Percentiles rank a stretch among this genome's conserved stretches.
Conservation (phyloP, 2,113 vertebrate species). For the Gymnobelideus leadbeateri region DNA sequence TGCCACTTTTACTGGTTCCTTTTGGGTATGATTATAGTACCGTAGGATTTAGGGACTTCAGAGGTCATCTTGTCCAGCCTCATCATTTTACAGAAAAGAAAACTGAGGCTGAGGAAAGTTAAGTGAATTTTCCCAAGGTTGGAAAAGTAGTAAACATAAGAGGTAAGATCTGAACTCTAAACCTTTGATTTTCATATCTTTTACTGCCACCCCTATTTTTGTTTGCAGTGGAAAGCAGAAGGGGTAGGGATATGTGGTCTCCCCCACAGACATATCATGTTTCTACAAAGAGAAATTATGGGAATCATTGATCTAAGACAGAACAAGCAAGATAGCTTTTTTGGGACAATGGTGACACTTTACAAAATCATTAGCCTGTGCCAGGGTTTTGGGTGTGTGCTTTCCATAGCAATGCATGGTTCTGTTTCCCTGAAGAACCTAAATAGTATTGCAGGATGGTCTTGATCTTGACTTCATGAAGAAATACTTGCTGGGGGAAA, state of each 20-base stretch:
- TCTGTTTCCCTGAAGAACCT: neutral
- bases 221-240: neutral
- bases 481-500: neutral
- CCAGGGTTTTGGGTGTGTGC: neutral
- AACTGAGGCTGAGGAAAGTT: neutral
- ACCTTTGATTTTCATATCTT: neutral
- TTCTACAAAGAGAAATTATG: neutral
- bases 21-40: neutral
- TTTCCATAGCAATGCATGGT: neutral
- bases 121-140: neutral
- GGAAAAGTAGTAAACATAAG: neutral
- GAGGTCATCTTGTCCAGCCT: neutral
- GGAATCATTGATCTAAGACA: neutral
- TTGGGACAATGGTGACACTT: neutral
- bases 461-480: constrained; percentile 5
- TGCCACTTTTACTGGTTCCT: neutral
- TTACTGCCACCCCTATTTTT: neutral
- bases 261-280: neutral
- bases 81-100: neutral
- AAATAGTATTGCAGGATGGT: neutral
- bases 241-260: neutral
- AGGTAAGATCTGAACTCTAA: neutral
- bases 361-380: neutral
- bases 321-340: neutral
- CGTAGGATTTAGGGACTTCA: neutral